A percentile compares a stretch with the other conserved stretches of the same genome.
Evolutionary conservation across 2,888 invertebrate genomes (phyloP).

Genomic region (Caenorhabditis becei): DNA sequence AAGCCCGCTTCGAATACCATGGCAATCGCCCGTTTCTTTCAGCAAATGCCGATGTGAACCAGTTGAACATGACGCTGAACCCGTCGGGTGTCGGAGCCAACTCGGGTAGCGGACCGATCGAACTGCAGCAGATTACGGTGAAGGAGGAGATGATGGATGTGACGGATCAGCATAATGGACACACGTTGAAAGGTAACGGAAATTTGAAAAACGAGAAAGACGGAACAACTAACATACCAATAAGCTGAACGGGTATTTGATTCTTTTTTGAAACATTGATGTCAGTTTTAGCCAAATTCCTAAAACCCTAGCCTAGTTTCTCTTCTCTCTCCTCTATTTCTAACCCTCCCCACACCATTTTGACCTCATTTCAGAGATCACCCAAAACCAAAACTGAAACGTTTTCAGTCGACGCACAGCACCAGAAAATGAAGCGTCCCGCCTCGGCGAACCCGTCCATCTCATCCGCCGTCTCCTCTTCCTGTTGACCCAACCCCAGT

Average conservation of each 20-base stretch:
- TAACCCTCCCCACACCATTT: neutral
- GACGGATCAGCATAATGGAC: constrained; percentile 35
- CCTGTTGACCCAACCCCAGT: constrained; percentile 1
- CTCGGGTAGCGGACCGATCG: constrained; percentile 6
- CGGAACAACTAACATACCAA: too few species aligned
- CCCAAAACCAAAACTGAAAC: constrained; percentile 44
- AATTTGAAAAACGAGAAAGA: too few species aligned
- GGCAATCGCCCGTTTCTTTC: neutral
- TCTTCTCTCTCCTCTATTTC: neutral
- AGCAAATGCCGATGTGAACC: constrained; percentile 43
- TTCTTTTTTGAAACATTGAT: too few species aligned
- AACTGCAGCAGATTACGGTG: constrained; percentile 2
- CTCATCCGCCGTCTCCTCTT: neutral
- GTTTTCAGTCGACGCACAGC: constrained; percentile 36
- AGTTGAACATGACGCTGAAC: neutral
- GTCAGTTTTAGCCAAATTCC: too few species aligned
- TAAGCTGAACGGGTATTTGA: too few species aligned
- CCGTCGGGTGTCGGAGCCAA: constrained; percentile 2
- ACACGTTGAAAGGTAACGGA: constrained; percentile 44
- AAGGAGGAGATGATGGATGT: constrained; percentile 50
- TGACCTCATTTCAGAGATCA: constrained; percentile 42
- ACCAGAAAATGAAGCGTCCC: constrained; percentile 41
- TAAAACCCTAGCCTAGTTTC: too few species aligned
- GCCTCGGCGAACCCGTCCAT: constrained; percentile 52
- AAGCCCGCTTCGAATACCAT: too few species aligned